Base-by-base conservation (phyloP, 1,140 invertebrate genomes). In the Hycleus phaleratus region DNA sequence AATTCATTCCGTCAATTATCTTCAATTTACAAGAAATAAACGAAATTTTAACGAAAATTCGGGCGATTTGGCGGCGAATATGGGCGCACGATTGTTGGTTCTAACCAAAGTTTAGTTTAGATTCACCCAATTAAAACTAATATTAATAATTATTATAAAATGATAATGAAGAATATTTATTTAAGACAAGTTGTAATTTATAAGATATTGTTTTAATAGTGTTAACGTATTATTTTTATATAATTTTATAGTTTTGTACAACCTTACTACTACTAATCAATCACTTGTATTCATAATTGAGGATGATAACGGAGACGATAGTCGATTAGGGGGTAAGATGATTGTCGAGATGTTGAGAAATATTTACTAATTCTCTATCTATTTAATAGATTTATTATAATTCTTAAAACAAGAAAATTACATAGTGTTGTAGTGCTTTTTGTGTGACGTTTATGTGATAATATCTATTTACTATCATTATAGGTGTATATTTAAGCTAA, bases 391-490 rank as follows among this genome's bases (percentile, higher is more conserved):
- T 42, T 42, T 42, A 42, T 39, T 62, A 58, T 56, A 61, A 55
- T 64, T 42, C 54, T 67, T 66, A 63, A 63, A 65, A 60, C 61
- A 56, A 42, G 10, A 42, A 42, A 42, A 42, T 5, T 55, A 54
- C 52, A 68, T 70, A 69, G 70, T 69, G 59, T 65, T 56, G 69
- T 73, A 73, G 70, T 74, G 73, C 73, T 75, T 75, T 75, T 71
- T 65, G 70, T 75, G 72, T 75, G 73, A 73, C 66, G 68, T 74
- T 73, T 71, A 72, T 75, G 73, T 75, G 73, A 75, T 75, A 74
- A 18, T 73, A 70, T 69, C 62, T 68, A 68, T 68, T 32, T 68
- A 70, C 61, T 68, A 70, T 68, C 63, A 66, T 59, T 56, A 55
- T 68, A 68, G 60, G 62, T 67, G 60, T 63, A 62, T 60, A 44